Evolutionary conservation across 2,113 vertebrate genomes (phyloP).

Genomic region (Cynocephalus volans): DNA sequence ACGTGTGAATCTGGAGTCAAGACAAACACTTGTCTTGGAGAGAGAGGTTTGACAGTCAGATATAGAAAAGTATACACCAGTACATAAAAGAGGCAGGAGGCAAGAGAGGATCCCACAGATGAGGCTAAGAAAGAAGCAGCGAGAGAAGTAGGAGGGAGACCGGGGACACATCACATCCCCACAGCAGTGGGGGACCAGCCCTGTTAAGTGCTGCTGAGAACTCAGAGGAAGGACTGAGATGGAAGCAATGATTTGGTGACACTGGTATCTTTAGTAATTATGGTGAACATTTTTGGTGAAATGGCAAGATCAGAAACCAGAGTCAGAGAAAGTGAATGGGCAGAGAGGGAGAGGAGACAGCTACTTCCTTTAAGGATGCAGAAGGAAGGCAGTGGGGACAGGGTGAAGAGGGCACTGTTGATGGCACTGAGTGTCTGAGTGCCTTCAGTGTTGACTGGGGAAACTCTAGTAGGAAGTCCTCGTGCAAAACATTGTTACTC

Average conservation of each 20-base stretch:
- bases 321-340: background rate
- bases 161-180: background rate
- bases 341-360: background rate
- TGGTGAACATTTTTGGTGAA: background rate
- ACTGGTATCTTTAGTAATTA: rapidly evolving
- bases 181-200: no score
- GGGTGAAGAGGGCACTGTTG: background rate
- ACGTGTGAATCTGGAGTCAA: background rate
- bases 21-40: background rate
- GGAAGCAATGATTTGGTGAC: rapidly evolving
- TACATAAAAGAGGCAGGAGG: background rate
- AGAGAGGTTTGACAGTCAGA: background rate
- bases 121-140: background rate
- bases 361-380: background rate
- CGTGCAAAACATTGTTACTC: background rate
- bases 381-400: background rate
- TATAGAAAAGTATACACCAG: background rate
- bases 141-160: background rate
- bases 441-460: background rate
- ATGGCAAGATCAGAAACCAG: background rate
- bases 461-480: background rate
- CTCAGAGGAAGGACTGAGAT: background rate
- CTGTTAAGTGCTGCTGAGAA: no score
- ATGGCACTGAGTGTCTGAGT: background rate
- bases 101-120: background rate